Base-by-base conservation (phyloP, 2,113 vertebrate species). In the Chinchilla lanigera region DNA sequence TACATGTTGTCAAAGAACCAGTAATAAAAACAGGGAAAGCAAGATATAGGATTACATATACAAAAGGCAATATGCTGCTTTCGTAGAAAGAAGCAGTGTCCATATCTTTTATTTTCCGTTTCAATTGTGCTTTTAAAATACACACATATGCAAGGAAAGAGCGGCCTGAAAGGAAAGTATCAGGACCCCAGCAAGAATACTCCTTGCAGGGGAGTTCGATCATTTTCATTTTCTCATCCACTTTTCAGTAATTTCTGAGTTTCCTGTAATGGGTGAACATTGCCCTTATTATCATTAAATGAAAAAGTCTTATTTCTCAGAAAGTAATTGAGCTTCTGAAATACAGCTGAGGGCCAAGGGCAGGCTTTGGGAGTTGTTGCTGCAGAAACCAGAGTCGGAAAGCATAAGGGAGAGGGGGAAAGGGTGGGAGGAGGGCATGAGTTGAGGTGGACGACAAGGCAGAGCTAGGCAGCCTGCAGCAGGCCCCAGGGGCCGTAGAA, bases 181-280 rank as follows among this genome's bases (percentile, higher is more conserved):
- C 14, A 38, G 33, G 38, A 52, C 20, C 24, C 84, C 85, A 63
- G 69, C 19, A 4, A 7, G 58, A 89, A n/a, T 44, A 69, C 41
- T 83, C 56, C 73, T 65, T 26, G 26, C 41, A 56, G n/a, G 83
- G 52, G 65, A 35, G 41, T 50, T 84, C 58, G 63, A 52, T 56
- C 52, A 52, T 67, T 94, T 80, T 65, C 61, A 12, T 65, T 80
- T 95, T 90, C 60, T 50, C 50, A 14, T 58, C 63, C 2, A 41
- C 41, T 95, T 95, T 93, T 56, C 86, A 75, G 33, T 86, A 12
- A 84, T 96, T 87, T 88, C 78, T 73, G 81, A 85, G 63, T 81
- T 97, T 94, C 78, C 86, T 61, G 14, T 78, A 41, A 85, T 28
- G 33, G 78, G 33, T 75, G 44, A 93, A 44, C 52, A 85, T 85